A percentile compares a stretch with the other conserved stretches of the same genome.
Conservation (phyloP, 2,888 invertebrate genomes). For the Diarsia rubi region DNA sequence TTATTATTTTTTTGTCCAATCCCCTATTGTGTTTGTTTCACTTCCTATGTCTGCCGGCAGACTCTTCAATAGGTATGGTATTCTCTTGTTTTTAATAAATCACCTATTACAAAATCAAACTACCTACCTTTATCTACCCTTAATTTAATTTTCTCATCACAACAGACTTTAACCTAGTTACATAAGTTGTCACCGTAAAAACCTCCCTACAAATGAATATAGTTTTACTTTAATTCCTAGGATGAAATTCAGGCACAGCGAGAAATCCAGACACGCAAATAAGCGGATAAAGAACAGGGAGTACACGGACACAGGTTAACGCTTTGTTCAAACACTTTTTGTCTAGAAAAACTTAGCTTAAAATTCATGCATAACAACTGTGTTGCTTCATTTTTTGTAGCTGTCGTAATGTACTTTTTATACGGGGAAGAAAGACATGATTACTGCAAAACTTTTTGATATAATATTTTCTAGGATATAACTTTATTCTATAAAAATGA, state of each 20-base stretch:
- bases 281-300: conserved; percentile 54
- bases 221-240: conserved; percentile 38
- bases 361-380: conserved; percentile 52
- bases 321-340: conserved; percentile 55
- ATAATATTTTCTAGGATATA: conserved; percentile 16
- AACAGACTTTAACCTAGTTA: not conserved
- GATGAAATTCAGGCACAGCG: conserved; percentile 38
- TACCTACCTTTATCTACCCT: too few species aligned
- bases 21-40: too few species aligned
- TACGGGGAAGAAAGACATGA: not conserved
- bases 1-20: too few species aligned
- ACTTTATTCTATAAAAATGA: not conserved
- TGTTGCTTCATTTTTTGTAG: conserved; percentile 15
- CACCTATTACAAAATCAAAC: too few species aligned
- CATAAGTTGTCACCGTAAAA: conserved; percentile 19
- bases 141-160: conserved; percentile 16
- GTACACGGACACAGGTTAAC: conserved; percentile 46
- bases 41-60: too few species aligned
- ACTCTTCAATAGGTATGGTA: too few species aligned
- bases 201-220: conserved; percentile 21
- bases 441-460: conserved; percentile 27
- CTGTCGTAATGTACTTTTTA: conserved; percentile 21
- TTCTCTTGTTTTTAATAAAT: too few species aligned
- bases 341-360: conserved; percentile 37
- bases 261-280: conserved; percentile 54